These are phyloP conservation scores for Drosophila navojoa DNA, from an alignment of 1,140 invertebrate species.

Conservation along the genomic window DNA sequence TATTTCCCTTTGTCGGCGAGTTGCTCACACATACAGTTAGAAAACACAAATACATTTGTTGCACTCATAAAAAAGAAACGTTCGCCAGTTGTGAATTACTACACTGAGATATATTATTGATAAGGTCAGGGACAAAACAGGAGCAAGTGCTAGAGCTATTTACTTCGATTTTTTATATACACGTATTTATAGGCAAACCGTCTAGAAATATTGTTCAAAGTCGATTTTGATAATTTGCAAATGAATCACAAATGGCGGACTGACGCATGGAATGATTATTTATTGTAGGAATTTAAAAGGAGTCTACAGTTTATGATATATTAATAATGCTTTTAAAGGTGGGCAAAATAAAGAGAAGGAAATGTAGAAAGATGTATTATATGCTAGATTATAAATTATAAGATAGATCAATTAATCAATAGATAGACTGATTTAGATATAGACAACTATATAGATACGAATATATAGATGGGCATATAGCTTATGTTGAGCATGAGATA, in stretches of 20 bases:
- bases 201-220: constrained; percentile 19
- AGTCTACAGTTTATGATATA: not conserved
- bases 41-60: constrained; percentile 11
- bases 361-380: too few species aligned
- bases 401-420: too few species aligned
- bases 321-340: not conserved
- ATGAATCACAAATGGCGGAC: not conserved
- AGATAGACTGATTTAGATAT: too few species aligned
- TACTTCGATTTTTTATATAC: not conserved
- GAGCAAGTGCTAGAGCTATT: constrained; percentile 11
- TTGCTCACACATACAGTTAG: constrained; percentile 9
- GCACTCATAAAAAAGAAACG: constrained; percentile 32
- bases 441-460: not conserved
- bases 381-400: too few species aligned
- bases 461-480: not conserved
- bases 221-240: constrained; percentile 10
- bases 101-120: constrained; percentile 45
- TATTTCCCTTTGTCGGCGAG: constrained; percentile 67
- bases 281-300: not conserved
- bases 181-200: not conserved
- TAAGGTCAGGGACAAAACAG: constrained; percentile 36
- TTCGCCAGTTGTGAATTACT: constrained; percentile 54
- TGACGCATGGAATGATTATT: not conserved
- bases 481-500: too few species aligned
- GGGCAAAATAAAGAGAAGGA: too few species aligned